Percentiles rank a stretch among this genome's conserved stretches.
Evolutionary conservation across 2,113 vertebrate genomes (phyloP).

Genomic region (western clawed frog (Xenopus tropicalis)): DNA sequence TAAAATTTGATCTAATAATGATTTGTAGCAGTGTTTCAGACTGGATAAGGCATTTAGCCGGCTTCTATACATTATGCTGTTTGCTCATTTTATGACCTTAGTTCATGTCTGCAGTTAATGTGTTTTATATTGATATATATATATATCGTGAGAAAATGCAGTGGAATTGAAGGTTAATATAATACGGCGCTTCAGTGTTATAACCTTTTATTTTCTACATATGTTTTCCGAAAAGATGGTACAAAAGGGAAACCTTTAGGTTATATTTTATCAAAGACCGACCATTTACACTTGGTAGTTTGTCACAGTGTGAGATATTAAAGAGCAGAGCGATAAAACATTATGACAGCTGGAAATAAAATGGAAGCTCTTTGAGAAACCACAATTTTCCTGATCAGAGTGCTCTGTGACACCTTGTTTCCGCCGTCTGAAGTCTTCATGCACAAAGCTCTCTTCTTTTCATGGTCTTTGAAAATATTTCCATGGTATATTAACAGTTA

Average conservation of each 20-base stretch:
- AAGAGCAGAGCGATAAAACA: too few relatives aligned
- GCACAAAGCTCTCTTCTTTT: too few relatives aligned
- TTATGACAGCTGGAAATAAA: too few relatives aligned
- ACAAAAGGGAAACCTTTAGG: slow-evolving; percentile 6
- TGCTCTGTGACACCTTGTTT: too few relatives aligned
- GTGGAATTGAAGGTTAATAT: slow-evolving; percentile 14
- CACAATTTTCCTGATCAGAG: too few relatives aligned
- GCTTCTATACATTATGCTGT: slow-evolving; percentile 35
- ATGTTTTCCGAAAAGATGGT: neutral
- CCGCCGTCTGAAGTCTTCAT: too few relatives aligned
- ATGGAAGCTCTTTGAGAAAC: too few relatives aligned
- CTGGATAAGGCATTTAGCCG: slow-evolving; percentile 37
- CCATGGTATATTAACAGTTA: too few relatives aligned
- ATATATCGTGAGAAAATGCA: slow-evolving; percentile 27
- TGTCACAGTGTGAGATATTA: too few relatives aligned
- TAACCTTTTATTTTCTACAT: slow-evolving; percentile 17
- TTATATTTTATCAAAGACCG: slow-evolving; percentile 5
- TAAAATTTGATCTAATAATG: slow-evolving; percentile 46
- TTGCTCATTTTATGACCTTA: slow-evolving; percentile 45
- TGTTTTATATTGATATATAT: slow-evolving; percentile 31
- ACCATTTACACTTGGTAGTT: neutral
- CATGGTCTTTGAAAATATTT: too few relatives aligned
- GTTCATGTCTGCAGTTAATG: slow-evolving; percentile 36
- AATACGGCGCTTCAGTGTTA: slow-evolving; percentile 21
- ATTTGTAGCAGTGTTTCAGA: slow-evolving; percentile 26